Base-by-base conservation (phyloP, 2,113 vertebrate species). In the Corythornis vintsioides region DNA sequence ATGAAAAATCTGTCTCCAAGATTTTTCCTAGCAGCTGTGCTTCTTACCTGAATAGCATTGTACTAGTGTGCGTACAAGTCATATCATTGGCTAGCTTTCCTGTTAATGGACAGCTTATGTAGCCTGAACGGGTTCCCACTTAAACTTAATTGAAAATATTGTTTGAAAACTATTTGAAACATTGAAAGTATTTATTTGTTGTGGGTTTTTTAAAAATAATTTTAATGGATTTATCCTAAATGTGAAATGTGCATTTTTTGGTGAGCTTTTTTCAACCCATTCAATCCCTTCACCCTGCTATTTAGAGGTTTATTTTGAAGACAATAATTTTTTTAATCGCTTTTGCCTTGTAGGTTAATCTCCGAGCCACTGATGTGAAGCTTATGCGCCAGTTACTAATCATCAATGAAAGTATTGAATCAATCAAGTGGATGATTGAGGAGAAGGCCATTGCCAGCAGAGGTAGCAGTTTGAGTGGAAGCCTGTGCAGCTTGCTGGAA, bases 331-430 rank as follows among this genome's bases (percentile, higher is more conserved):
- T 88, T 92, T 75, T 10, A 90, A 92, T 93, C 65, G 28, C 6
- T 86, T 80, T 29, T 70, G 79, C 42, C 28, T 45, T 21, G 0
- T 57, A 99, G 99, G 97, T 98, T 57, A 98, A 98, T 93, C 98
- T 99, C 53, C 98, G 99, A 95, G 99, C 98, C 92, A 98, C 99
- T 3, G 99, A 99, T 4, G 98, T 98, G 52, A 98, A 98, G 86
- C 98, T 99, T 75, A 99, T 99, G 99, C 98, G 98, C 70, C 99
- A 99, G 94, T 96, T 99, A 6, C 98, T 99, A n/a, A 93, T 98
- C 31, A 99, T 99, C 97, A 99, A 99, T 45, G 99, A 99, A 89
- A 99, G 97, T 76, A 99, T 99, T 31, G 99, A 99, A 96, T 99
- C 99, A 66, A 98, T 99, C 96, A 99, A 99, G 56, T 99, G 99